Percentiles rank a stretch among this genome's conserved stretches.
These are phyloP conservation scores for Myanophis thanlyinensis DNA, from an alignment of 2,113 vertebrate genomes.

Conservation along the genomic window DNA sequence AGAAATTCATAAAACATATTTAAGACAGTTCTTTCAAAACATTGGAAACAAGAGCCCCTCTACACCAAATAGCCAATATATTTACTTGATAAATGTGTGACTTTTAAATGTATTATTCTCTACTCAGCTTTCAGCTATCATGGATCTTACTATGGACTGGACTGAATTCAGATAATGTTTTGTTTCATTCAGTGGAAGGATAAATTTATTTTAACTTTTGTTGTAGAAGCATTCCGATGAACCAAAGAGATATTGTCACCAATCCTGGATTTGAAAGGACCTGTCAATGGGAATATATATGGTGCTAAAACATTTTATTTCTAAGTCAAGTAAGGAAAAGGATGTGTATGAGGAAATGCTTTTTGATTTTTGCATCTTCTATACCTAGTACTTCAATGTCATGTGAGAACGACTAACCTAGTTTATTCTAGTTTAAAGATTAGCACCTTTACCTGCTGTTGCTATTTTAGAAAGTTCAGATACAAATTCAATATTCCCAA, in stretches of 20 bases:
- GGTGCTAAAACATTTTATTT: neutral
- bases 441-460: neutral
- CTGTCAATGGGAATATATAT: neutral
- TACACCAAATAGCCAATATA: neutral
- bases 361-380: neutral
- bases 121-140: neutral
- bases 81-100: neutral
- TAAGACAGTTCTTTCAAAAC: neutral
- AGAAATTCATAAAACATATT: neutral
- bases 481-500: neutral
- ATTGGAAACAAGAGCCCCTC: neutral
- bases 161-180: neutral
- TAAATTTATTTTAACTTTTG: slow-evolving; percentile 7
- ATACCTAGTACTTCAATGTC: neutral
- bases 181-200: neutral
- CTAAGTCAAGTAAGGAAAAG: neutral
- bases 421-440: too few species aligned
- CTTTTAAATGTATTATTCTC: slow-evolving; percentile 5
- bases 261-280: neutral
- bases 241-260: neutral
- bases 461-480: neutral
- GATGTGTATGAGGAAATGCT: neutral
- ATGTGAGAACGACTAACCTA: neutral
- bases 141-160: neutral
- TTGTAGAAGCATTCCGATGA: neutral